A percentile compares a stretch with the other conserved stretches of the same genome.
Evolutionary conservation across 2,888 invertebrate genomes (phyloP).

Genomic region (Fissipunctia ypsillon): DNA sequence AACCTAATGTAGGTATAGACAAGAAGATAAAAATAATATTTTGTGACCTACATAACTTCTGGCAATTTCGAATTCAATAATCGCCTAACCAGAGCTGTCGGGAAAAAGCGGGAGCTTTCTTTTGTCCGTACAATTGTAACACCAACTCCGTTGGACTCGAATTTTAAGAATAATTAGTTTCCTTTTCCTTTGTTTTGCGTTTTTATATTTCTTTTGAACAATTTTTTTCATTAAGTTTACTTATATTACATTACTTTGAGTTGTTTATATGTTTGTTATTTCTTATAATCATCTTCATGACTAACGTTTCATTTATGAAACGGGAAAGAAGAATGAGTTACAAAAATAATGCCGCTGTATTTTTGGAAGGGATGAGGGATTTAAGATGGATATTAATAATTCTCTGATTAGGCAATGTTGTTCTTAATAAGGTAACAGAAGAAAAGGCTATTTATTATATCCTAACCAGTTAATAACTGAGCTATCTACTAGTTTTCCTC

Average conservation of each 20-base stretch:
- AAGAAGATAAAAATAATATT: not conserved
- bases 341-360: not conserved
- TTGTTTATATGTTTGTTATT: slow-evolving; percentile 48
- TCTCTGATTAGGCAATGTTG: not conserved
- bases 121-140: slow-evolving; percentile 61
- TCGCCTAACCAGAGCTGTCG: slow-evolving; percentile 24
- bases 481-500: not conserved
- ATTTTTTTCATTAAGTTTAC: slow-evolving; percentile 54
- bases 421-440: not conserved
- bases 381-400: not conserved
- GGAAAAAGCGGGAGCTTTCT: slow-evolving; percentile 37
- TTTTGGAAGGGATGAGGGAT: not conserved
- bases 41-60: slow-evolving; percentile 22
- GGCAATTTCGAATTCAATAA: slow-evolving; percentile 46
- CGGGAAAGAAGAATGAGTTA: not conserved
- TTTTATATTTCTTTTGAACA: slow-evolving; percentile 51
- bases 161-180: slow-evolving; percentile 63
- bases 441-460: too few relatives aligned
- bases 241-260: slow-evolving; percentile 51
- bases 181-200: slow-evolving; percentile 53
- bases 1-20: not conserved
- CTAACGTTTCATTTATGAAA: slow-evolving; percentile 19
- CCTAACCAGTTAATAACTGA: not conserved
- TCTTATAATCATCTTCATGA: slow-evolving; percentile 39
- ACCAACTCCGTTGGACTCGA: slow-evolving; percentile 36